phyloP scores from a whole-genome alignment of 2,797 vertebrate species.

The Adrianichthys oophorus region DNA sequence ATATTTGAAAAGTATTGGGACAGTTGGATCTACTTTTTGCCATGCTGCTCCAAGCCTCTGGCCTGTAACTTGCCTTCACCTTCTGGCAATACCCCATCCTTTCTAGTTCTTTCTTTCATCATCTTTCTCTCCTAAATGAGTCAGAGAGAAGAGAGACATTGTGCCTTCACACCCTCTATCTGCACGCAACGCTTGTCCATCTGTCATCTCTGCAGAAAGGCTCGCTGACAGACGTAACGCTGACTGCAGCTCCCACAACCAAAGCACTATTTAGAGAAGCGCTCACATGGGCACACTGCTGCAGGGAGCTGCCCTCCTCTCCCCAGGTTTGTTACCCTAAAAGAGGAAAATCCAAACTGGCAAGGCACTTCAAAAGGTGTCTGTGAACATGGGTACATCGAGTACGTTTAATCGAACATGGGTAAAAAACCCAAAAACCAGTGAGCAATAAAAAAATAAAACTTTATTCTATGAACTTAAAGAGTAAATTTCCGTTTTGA shows the following conservation, averaged over 20 bases:
- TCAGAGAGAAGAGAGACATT: conserved; percentile 39
- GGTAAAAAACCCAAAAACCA: no score
- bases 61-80: conserved; percentile 15
- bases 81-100: conserved; percentile 13
- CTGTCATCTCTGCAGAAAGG: conserved; percentile 52
- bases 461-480: no score
- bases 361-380: no score
- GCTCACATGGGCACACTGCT: not conserved
- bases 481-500: no score
- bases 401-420: no score
- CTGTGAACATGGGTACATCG: no score
- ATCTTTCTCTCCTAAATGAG: conserved; percentile 40
- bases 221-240: conserved; percentile 54
- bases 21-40: not conserved
- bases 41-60: conserved; percentile 5
- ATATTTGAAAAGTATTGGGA: not conserved
- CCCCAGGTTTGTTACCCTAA: no score
- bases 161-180: conserved; percentile 56
- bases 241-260: conserved; percentile 37
- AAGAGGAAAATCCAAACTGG: no score
- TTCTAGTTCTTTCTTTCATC: conserved; percentile 45
- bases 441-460: no score
- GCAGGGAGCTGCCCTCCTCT: no score
- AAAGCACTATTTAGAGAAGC: conserved; percentile 52
- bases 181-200: conserved; percentile 62